These are phyloP conservation scores for Parambassis ranga DNA, from an alignment of 2,797 vertebrate genomes.

Conservation along the genomic window DNA sequence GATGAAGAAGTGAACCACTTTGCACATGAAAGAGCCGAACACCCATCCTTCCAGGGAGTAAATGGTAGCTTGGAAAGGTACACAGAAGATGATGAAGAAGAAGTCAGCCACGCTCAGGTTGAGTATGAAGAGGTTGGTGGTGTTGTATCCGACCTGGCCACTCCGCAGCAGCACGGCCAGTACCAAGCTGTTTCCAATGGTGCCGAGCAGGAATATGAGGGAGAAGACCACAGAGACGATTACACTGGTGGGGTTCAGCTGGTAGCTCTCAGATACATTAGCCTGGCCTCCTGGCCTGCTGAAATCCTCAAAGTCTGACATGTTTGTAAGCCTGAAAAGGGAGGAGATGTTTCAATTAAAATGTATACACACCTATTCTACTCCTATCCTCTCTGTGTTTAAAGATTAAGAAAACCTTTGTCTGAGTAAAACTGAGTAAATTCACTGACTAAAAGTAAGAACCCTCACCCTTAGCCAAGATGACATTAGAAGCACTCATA, in stretches of 20 bases:
- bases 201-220: conserved; percentile 89
- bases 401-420: not conserved
- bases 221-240: conserved; percentile 90
- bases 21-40: conserved; percentile 91
- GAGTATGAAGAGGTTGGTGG: conserved; percentile 91
- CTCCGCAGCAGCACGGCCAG: conserved; percentile 86
- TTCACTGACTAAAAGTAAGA: not conserved
- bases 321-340: conserved; percentile 54
- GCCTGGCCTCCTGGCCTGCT: conserved; percentile 66
- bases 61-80: conserved; percentile 93
- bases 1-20: conserved; percentile 91
- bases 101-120: conserved; percentile 91
- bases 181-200: conserved; percentile 88
- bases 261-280: conserved; percentile 82
- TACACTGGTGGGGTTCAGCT: conserved; percentile 84
- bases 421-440: not conserved
- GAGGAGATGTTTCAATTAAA: too few relatives aligned
- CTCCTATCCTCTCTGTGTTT: conserved; percentile 6
- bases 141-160: conserved; percentile 87
- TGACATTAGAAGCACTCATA: not conserved
- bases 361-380: too few relatives aligned
- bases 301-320: conserved; percentile 86
- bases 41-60: conserved; percentile 91
- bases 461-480: not conserved
- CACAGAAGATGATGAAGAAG: conserved; percentile 93